phyloP scores from a whole-genome alignment of 2,113 vertebrate species.

The Sylvicapra grimmia region DNA sequence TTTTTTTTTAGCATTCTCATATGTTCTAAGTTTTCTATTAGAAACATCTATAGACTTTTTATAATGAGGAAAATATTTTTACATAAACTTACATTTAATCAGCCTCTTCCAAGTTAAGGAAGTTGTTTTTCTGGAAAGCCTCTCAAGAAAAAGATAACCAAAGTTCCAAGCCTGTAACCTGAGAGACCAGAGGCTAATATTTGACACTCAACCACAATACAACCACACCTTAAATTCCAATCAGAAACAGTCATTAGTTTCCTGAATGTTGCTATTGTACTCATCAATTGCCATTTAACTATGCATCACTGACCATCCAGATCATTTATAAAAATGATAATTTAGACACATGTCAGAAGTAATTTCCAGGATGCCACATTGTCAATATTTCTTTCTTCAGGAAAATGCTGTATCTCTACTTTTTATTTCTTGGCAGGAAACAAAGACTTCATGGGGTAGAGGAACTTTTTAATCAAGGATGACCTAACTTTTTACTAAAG shows the following conservation, averaged over 20 bases:
- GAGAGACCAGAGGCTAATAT: neutral
- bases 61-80: neutral
- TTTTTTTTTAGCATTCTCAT: neutral
- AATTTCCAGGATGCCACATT: neutral
- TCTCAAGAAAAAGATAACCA: neutral
- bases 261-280: neutral
- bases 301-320: neutral
- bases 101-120: neutral
- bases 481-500: neutral
- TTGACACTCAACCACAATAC: neutral
- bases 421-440: neutral
- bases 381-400: neutral
- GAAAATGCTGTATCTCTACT: neutral
- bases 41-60: neutral
- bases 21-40: neutral
- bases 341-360: neutral
- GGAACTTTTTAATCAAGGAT: neutral
- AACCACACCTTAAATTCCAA: neutral
- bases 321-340: neutral
- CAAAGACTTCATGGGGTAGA: neutral
- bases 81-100: neutral
- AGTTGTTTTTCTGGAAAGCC: neutral
- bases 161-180: neutral
- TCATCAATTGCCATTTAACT: neutral
- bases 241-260: neutral